Evolutionary conservation across 2,113 vertebrate genomes (phyloP).

Genomic region (Notarius lentiginosus): DNA sequence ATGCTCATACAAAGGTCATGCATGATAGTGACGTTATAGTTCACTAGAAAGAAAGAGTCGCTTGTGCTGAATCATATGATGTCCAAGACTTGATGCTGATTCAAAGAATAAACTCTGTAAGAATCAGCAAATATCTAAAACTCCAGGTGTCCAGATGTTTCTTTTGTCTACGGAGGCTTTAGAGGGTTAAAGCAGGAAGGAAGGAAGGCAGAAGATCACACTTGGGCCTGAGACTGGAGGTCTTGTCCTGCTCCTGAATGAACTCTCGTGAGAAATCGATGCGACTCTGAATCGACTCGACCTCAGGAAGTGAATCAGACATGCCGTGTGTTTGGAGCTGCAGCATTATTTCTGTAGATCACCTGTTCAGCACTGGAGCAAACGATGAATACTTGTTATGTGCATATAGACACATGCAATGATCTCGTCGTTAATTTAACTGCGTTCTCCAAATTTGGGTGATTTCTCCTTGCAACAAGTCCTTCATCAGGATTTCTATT

Average conservation of each 20-base stretch:
- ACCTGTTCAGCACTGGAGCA: neutral
- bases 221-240: neutral
- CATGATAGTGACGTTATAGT: too few relatives aligned
- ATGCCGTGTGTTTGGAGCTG: neutral
- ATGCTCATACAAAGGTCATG: too few relatives aligned
- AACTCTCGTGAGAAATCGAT: neutral
- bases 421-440: neutral
- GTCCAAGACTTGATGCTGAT: too few relatives aligned
- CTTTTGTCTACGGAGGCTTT: too few relatives aligned
- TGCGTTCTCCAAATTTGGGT: neutral
- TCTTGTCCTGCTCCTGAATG: too few relatives aligned
- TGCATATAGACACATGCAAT: neutral
- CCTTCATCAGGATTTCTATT: neutral
- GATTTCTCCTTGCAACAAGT: neutral
- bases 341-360: neutral
- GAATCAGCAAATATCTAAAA: too few relatives aligned
- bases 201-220: too few relatives aligned
- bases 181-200: too few relatives aligned
- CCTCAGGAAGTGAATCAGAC: neutral
- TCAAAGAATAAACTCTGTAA: too few relatives aligned
- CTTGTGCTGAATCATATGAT: too few relatives aligned
- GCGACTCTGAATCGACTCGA: neutral
- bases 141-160: too few relatives aligned
- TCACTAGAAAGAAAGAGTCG: too few relatives aligned
- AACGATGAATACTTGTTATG: neutral